Percentiles rank a stretch among this genome's conserved stretches.
phyloP scores from a whole-genome alignment of 2,888 invertebrate genomes.

The Ochropacha duplaris region DNA sequence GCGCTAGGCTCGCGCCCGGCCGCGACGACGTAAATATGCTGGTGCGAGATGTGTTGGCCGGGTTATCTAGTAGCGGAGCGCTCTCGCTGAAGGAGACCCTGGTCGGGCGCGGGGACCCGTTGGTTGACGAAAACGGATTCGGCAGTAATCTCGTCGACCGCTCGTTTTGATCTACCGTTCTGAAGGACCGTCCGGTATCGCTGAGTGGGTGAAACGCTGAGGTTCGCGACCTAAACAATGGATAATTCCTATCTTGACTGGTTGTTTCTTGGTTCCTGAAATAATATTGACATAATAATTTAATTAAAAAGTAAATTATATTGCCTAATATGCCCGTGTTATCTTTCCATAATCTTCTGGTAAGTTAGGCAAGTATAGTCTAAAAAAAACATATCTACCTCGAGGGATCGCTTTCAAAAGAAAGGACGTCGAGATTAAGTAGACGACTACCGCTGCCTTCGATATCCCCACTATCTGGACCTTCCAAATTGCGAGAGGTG shows the following conservation, averaged over 20 bases:
- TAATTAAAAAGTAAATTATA: too few relatives aligned
- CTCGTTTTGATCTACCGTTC: constrained; percentile 57
- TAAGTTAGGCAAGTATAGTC: neutral
- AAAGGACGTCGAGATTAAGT: constrained; percentile 63
- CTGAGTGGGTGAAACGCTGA: constrained; percentile 72
- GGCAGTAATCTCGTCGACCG: constrained; percentile 60
- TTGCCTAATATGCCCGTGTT: too few relatives aligned
- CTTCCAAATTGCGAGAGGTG: constrained; percentile 47
- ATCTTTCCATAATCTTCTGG: neutral
- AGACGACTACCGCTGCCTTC: constrained; percentile 53
- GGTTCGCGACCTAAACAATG: constrained; percentile 62
- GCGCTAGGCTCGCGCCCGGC: constrained; percentile 37
- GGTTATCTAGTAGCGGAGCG: constrained; percentile 20
- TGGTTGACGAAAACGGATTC: constrained; percentile 67
- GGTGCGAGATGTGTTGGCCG: constrained; percentile 61
- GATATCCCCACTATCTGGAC: constrained; percentile 45
- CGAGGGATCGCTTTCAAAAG: constrained; percentile 56
- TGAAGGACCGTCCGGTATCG: constrained; percentile 51
- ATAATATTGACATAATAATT: constrained; percentile 12
- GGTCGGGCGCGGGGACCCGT: constrained; percentile 37
- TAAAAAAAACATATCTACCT: constrained; percentile 34
- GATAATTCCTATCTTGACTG: constrained; percentile 41
- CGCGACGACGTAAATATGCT: constrained; percentile 66
- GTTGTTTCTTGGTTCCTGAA: constrained; percentile 52
- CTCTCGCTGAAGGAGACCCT: constrained; percentile 41